Evolutionary conservation across 2,888 invertebrate species (phyloP), one percentile per base, ranked within the genome.

Genomic region (Tortrix viridana): DNA sequence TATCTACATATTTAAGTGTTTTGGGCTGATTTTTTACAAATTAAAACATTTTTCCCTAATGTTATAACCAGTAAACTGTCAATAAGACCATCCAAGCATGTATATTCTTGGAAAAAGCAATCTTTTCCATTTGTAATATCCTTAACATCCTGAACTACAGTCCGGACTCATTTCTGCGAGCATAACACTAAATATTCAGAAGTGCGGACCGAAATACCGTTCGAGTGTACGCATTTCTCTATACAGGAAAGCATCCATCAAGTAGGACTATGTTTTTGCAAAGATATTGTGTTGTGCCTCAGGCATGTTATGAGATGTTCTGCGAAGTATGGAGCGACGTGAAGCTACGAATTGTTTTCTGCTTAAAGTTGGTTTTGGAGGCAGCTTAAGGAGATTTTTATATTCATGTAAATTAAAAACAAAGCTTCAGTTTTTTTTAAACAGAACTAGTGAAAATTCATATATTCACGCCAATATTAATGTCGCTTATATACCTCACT

Each of bases 281-380:
- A 66, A 68, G 65, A 69, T 70, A 70, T 70, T 68, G 69, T 66
- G 66, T 69, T 59, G 60, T 56, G 67, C 67, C 65, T 43, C 32
- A 48, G 67, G 67, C 61, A 37, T 60, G 60, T 67, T 70, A 67
- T 71, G 67, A 68, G 66, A 66, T 65, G 46, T 64, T 63, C 44
- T 65, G 43, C 57, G 32, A 50, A 64, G 60, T 56, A 57, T 63
- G 47, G 12, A 19, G 9, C 37, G 18, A 20, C 59, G n/a, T 22
- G 37, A 58, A 63, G 44, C 16, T 46, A 26, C 32, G 62, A 57
- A 57, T 7, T 46, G 23, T 56, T 56, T 23, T 22, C 14, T 37
- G 6, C 3, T 38, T 4, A 2, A 20, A 20, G 6, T n/a, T n/a
- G n/a, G n/a, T n/a, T 38, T 38, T 41, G 20, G 38, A 16, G 22